Evolutionary conservation across 2,888 invertebrate species (phyloP), one percentile per base, ranked within the genome.

Genomic region (Cyrtodaria siliqua): DNA sequence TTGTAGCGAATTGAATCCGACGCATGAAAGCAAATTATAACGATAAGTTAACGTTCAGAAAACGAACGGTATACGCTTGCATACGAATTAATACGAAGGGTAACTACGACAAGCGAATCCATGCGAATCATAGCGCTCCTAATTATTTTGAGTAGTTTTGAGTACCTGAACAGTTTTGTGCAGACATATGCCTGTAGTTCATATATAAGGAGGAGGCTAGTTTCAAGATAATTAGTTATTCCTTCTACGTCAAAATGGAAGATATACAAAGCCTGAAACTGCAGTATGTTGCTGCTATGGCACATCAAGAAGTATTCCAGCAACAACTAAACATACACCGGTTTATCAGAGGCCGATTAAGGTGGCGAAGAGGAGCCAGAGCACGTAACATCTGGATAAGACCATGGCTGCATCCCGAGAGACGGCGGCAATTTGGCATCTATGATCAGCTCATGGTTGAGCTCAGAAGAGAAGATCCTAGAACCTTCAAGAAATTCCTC

Each of bases 391-490:
- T 38, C 77, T 83, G 81, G 68, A 57, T 44, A 44, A 53, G 79
- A 57, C 66, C 62, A 66, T 79, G 81, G 78, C 60, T 79, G 40
- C 56, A 66, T 50, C 56, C 44, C 26, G 49, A 52, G 60, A 47
- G 67, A 56, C 61, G 74, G 38, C 59, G 42, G 59, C 69, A 67
- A 40, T 74, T 64, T 64, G 66, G 74, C 53, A 27, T 59, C 47
- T 76, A 76, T 38, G 68, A 68, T 47, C 68, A 68, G 40, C 68
- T 74, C 20, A 57, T 76, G 56, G 72, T 60, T 57, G 75, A 80
- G 64, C 71, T 75, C 40, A 64, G 72, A 38, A 60, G 56, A 42
- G 79, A 82, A 57, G 79, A 73, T 50, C 69, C n/a, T 26, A 40
- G 27, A 55, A 59, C 66, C 49, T 82, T 66, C 61, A 68, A 38